Conservation (phyloP, 2,113 vertebrate species). For the Onychorhynchus coronatus region DNA sequence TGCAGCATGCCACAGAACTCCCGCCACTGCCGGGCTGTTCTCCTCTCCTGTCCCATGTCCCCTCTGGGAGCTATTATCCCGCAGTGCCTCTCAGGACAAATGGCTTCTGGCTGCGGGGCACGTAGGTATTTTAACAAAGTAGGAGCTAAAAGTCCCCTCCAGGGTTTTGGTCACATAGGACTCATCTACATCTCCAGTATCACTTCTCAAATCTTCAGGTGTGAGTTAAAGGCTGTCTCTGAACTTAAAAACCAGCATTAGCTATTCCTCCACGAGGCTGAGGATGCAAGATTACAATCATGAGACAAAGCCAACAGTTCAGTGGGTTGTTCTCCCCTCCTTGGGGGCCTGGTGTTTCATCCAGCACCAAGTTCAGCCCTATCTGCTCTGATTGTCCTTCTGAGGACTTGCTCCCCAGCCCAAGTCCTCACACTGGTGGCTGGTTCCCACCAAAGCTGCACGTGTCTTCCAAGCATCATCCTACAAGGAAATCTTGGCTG, state of each 20-base stretch:
- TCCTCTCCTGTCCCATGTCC: not conserved
- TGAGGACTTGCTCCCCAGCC: fast-evolving
- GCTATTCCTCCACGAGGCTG: not conserved
- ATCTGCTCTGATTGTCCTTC: fast-evolving
- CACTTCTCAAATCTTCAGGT: not conserved
- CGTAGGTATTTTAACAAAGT: not conserved
- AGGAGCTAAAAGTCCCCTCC: not conserved
- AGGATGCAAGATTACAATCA: not conserved
- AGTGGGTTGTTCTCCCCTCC: not conserved
- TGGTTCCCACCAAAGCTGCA: not conserved
- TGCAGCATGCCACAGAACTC: not conserved
- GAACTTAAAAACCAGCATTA: not conserved
- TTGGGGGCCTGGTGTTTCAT: not conserved
- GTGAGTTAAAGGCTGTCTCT: not conserved
- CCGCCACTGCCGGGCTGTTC: not conserved
- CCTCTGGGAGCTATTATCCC: not conserved
- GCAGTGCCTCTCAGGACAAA: not conserved
- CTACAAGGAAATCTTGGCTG: not conserved
- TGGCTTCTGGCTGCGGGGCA: not conserved
- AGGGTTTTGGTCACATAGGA: not conserved
- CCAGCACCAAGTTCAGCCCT: not conserved
- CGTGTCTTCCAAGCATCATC: not conserved
- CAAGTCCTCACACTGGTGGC: not conserved
- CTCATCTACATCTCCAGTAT: not conserved
- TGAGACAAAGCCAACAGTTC: not conserved